These are phyloP conservation scores for Lacerta bilineata DNA, from an alignment of 2,797 vertebrate genomes.

Conservation along the genomic window DNA sequence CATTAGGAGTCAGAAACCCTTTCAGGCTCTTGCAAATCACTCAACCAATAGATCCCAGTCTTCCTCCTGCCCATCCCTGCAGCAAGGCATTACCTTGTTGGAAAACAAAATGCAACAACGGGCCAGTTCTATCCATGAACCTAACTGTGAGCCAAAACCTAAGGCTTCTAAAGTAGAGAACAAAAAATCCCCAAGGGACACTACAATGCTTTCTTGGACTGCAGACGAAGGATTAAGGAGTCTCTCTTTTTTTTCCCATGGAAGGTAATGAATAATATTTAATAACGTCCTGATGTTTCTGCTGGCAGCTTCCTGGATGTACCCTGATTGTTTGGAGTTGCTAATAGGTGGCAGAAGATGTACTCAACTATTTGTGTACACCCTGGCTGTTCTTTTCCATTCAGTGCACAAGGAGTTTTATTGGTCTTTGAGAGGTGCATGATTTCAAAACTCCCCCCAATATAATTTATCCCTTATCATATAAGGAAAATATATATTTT, in stretches of 20 bases:
- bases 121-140: slow-evolving; percentile 49
- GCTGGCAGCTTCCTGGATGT: slow-evolving; percentile 65
- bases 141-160: slow-evolving; percentile 67
- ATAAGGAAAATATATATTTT: background rate
- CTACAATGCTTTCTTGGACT: slow-evolving; percentile 73
- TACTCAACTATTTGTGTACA: slow-evolving; percentile 63
- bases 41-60: background rate
- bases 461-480: slow-evolving; percentile 16
- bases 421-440: slow-evolving; percentile 41
- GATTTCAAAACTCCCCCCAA: slow-evolving; percentile 35
- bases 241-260: slow-evolving; percentile 61
- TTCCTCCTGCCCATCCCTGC: background rate
- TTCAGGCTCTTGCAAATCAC: background rate
- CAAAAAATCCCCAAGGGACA: slow-evolving; percentile 56
- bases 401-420: slow-evolving; percentile 39
- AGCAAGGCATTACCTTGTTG: slow-evolving; percentile 52
- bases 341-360: slow-evolving; percentile 69
- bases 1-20: background rate
- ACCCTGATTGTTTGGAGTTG: slow-evolving; percentile 54
- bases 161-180: slow-evolving; percentile 67
- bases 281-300: slow-evolving; percentile 74
- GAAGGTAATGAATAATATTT: slow-evolving; percentile 76
- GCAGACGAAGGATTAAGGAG: slow-evolving; percentile 56
- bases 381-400: slow-evolving; percentile 56
- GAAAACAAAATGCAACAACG: slow-evolving; percentile 26